These are phyloP conservation scores for Apodemus agrarius DNA, from an alignment of 2,797 vertebrate genomes.

Conservation along the genomic window DNA sequence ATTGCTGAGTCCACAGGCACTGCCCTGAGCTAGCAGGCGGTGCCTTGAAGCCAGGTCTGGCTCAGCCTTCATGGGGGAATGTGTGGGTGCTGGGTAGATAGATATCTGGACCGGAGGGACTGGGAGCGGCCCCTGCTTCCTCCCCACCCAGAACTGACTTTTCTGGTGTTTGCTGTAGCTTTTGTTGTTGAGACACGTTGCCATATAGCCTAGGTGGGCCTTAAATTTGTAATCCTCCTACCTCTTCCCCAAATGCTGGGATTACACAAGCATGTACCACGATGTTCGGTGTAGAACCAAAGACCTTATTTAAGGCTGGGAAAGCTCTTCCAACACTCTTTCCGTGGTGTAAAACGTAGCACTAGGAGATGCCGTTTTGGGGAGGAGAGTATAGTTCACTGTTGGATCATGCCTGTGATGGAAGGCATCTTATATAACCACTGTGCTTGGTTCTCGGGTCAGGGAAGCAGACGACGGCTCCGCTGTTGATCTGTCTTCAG, in stretches of 20 bases:
- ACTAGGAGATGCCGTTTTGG: not conserved
- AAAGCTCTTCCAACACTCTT: not conserved
- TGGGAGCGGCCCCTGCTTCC: not conserved
- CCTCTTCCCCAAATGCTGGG: not conserved
- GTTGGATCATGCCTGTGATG: not conserved
- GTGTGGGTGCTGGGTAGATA: not conserved
- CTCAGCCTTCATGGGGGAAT: rapidly evolving
- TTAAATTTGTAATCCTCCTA: not conserved
- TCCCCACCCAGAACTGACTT: not conserved
- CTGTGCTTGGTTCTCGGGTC: not conserved
- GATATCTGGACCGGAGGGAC: not conserved
- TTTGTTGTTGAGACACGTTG: not conserved
- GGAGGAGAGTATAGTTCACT: not conserved
- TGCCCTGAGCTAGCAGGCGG: rapidly evolving
- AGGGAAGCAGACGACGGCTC: not conserved
- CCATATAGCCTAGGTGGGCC: not conserved
- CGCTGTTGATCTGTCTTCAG: not conserved
- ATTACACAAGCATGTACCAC: not conserved
- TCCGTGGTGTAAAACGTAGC: not conserved
- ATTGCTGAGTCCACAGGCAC: rapidly evolving
- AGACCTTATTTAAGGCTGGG: not conserved
- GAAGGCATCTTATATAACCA: not conserved
- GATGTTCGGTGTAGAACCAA: not conserved
- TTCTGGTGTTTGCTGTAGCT: not conserved
- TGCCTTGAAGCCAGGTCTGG: too few relatives aligned